Base-by-base conservation (phyloP, 2,888 invertebrate species). In the Parelbella ahira region DNA sequence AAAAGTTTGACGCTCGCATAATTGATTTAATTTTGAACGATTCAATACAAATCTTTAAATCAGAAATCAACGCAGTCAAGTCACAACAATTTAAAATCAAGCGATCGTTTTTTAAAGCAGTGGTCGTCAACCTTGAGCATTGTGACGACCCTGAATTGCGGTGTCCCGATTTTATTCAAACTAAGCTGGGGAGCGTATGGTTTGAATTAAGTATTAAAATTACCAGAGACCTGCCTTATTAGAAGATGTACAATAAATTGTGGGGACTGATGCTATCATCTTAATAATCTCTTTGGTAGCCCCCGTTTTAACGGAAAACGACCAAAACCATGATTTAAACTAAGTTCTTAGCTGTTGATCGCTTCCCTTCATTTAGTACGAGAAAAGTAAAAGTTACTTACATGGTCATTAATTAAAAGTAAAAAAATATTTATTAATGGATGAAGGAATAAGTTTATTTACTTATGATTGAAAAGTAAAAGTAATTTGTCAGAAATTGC, bases 241-340 rank as follows among this genome's bases (percentile, higher is more conserved):
- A 69, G 58, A 60, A 63, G 65, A 60, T 52, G 56, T 53, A 58
- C 58, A 58, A 68, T 75, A 76, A 72, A 76, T 73, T 71, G 68
- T 66, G 49, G 54, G 47, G 44, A 45, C 45, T 51, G 80, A 82
- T 82, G 55, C 53, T 76, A 80, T 82, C 82, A 37, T 38, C 48
- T 68, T 81, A 78, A 81, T 78, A 75, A 79, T 76, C 79, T 80
- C 75, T 77, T 81, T 70, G 68, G 73, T 68, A 72, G 66, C 59
- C 51, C 30, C 49, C 25, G 53, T 45, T 56, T 58, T 53, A 51
- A 51, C 51, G 57, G 64, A 68, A 69, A 65, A 51, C 52, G 49
- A 42, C 56, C 56, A 60, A 66, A 66, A 66, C 63, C 56, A 54
- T 54, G 50, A 61, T 60, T 47, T 45, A 38, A 49, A 48, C 45